Conservation (phyloP, 2,888 invertebrate genomes). For the Meiosimyza platycephala region DNA sequence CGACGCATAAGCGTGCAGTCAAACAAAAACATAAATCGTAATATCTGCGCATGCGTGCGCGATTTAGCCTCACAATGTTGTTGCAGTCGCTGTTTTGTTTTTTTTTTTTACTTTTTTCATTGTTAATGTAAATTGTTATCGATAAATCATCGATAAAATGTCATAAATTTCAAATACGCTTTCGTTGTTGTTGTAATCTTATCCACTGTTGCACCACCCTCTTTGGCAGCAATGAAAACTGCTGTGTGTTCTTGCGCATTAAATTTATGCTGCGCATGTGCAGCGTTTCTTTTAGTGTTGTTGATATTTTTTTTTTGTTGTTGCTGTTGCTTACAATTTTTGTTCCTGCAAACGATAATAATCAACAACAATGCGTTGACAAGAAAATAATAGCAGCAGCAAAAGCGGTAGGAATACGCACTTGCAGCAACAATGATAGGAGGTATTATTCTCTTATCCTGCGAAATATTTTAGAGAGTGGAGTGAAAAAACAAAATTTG, state of each 20-base stretch:
- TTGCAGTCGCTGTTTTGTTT: too few relatives aligned
- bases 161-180: slow-evolving; percentile 35
- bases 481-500: too few relatives aligned
- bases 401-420: too few relatives aligned
- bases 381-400: slow-evolving; percentile 28
- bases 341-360: slow-evolving; percentile 32
- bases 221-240: not conserved
- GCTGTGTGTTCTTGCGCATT: not conserved
- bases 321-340: slow-evolving; percentile 1
- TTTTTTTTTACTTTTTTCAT: too few relatives aligned
- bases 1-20: too few relatives aligned
- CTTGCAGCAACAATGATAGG: too few relatives aligned
- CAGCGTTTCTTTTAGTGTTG: not conserved
- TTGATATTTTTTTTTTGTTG: slow-evolving; percentile 14
- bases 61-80: too few relatives aligned
- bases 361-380: slow-evolving; percentile 35
- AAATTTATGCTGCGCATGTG: too few relatives aligned
- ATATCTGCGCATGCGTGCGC: too few relatives aligned
- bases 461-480: too few relatives aligned
- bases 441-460: too few relatives aligned
- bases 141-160: slow-evolving; percentile 40
- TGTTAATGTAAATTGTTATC: not conserved
- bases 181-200: not conserved
- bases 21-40: too few relatives aligned
- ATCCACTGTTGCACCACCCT: not conserved